Percentiles rank a stretch among this genome's conserved stretches.
Conservation (phyloP, 2,113 vertebrate species). For the Chroicocephalus ridibundus region DNA sequence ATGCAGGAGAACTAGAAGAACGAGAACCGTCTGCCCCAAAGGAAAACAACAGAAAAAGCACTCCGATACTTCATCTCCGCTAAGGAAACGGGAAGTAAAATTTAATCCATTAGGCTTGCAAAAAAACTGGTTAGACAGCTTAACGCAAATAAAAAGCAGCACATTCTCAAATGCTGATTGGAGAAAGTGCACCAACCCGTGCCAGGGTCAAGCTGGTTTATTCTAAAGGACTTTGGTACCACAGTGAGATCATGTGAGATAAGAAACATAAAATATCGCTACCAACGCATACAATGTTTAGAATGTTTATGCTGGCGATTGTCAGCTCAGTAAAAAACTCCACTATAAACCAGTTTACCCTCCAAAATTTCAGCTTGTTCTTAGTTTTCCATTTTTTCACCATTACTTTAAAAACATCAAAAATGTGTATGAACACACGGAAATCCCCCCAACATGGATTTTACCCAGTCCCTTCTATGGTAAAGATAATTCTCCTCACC, state of each 20-base stretch:
- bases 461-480: background rate
- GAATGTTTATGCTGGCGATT: background rate
- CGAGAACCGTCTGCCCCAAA: background rate
- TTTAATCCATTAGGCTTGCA: background rate
- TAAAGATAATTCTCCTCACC: background rate
- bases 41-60: slow-evolving; percentile 12
- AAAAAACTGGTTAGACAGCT: slow-evolving; percentile 58
- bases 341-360: background rate
- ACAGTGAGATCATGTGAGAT: background rate
- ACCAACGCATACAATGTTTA: background rate
- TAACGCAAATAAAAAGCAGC: slow-evolving; percentile 25
- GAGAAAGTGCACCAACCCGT: background rate
- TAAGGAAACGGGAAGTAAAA: slow-evolving; percentile 48
- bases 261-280: background rate
- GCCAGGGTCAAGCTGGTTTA: background rate
- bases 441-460: background rate
- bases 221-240: background rate
- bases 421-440: background rate
- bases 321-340: background rate
- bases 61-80: background rate
- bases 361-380: background rate
- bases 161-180: background rate
- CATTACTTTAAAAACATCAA: background rate
- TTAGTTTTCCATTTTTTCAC: background rate
- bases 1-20: background rate